A percentile compares a stretch with the other conserved stretches of the same genome.
Conservation (phyloP, 2,888 invertebrate species). For the Papilio gigon region DNA sequence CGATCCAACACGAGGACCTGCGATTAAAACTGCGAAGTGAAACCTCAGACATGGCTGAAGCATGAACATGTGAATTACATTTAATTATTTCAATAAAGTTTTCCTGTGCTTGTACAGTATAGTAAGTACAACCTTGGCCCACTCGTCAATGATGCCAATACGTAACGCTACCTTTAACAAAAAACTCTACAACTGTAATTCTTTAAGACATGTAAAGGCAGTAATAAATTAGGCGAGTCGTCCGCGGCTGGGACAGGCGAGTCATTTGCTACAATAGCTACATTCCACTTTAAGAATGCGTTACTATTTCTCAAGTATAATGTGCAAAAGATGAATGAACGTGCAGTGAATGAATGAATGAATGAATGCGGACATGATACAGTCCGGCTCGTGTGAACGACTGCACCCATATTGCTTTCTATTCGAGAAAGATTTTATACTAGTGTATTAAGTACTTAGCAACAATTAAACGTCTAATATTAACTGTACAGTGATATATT, state of each 20-base stretch:
- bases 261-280: slow-evolving; percentile 10
- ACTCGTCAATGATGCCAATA: too few species aligned
- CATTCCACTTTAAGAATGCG: slow-evolving; percentile 16
- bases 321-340: slow-evolving; percentile 33
- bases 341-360: slow-evolving; percentile 29
- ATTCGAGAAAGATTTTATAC: background rate
- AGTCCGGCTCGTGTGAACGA: slow-evolving; percentile 8
- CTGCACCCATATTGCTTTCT: background rate
- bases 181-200: slow-evolving; percentile 7
- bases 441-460: background rate
- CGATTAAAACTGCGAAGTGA: background rate
- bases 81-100: background rate
- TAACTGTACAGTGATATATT: too few species aligned
- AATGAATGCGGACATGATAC: slow-evolving; percentile 20
- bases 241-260: background rate
- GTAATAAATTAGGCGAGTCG: slow-evolving; percentile 6
- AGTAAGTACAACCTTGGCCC: too few species aligned
- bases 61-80: background rate
- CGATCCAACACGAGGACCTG: background rate
- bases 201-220: background rate
- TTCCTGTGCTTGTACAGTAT: background rate
- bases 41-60: background rate
- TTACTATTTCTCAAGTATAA: slow-evolving; percentile 29
- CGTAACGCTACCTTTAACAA: background rate
- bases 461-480: background rate